Evolutionary conservation across 1,140 invertebrate species (phyloP), one percentile per base, ranked within the genome.

Genomic region (Drosophila saltans): DNA sequence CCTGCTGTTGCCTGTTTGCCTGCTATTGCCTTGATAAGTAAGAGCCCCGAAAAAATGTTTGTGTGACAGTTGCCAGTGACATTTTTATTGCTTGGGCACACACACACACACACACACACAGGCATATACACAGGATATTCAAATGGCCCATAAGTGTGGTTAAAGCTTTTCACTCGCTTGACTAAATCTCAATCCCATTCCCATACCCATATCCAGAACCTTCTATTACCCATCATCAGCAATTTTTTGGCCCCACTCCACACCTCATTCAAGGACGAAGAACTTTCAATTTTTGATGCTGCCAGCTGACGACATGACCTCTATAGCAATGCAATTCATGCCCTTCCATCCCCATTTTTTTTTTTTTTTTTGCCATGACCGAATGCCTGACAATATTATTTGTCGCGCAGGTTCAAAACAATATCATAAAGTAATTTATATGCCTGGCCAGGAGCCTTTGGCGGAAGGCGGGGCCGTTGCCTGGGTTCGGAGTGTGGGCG

Each of bases 381-480:
- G 16, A 67, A 75, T 76, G 62, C 59, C 69, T 88, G 84, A 78
- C 84, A 89, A 78, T 78, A 86, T 88, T 88, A 88, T 88, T 88
- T 88, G 83, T 89, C 83, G 83, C 84, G 74, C 83, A 88, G 83
- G 83, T 89, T 88, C 84, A 83, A 88, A 88, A 88, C 84, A 88
- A 89, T 89, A 89, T 89, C 84, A 89, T 89, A 89, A 89, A 89
- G 85, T 89, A 89, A 89, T 89, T 89, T 89, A 89, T 89, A 81
- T 89, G 84, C 76, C 69, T 63, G 76, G 62, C 77, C 73, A 72
- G 80, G 26, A 76, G 56, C 57, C 40, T 7, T 40, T 48, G 67
- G 77, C 69, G 65, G 33, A 57, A 21, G 56, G 59, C 26, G 58
- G 59, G 40, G 26, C 21, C 28, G 66, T 16, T 41, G 67, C 43